Evolutionary conservation across 2,797 vertebrate species (phyloP).

Genomic region (Vireo griseus): DNA sequence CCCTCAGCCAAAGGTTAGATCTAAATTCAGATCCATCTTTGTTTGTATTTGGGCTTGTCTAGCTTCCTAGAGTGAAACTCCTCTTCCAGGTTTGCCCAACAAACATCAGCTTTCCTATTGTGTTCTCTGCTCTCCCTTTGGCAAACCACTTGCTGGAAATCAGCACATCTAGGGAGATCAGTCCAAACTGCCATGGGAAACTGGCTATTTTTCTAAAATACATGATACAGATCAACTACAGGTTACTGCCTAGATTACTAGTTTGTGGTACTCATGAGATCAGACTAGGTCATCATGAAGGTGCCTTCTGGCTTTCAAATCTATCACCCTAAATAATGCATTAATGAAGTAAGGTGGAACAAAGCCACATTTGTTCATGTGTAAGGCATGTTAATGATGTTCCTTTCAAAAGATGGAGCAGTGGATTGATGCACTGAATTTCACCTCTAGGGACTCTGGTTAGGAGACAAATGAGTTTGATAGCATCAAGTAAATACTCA

Average conservation of each 20-base stretch:
- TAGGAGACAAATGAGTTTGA: slow-evolving; percentile 55
- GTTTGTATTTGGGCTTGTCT: slow-evolving; percentile 60
- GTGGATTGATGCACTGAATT: slow-evolving; percentile 55
- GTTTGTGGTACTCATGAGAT: slow-evolving; percentile 51
- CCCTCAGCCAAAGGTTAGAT: slow-evolving; percentile 27
- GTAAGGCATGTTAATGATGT: slow-evolving; percentile 56
- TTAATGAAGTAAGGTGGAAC: slow-evolving; percentile 60
- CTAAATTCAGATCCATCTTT: slow-evolving; percentile 48
- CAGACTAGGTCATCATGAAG: slow-evolving; percentile 56
- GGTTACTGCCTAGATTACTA: slow-evolving; percentile 46
- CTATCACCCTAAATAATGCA: slow-evolving; percentile 38
- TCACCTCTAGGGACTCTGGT: slow-evolving; percentile 63
- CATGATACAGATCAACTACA: slow-evolving; percentile 46
- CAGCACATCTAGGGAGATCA: slow-evolving; percentile 30
- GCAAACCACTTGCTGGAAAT: slow-evolving; percentile 11
- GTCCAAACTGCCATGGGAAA: slow-evolving; percentile 63
- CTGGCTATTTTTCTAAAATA: slow-evolving; percentile 56
- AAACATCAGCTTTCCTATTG: slow-evolving; percentile 9
- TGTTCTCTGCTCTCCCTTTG: slow-evolving; percentile 33
- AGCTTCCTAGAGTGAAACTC: slow-evolving; percentile 49
- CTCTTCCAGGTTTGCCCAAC: slow-evolving; percentile 25
- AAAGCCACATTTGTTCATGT: slow-evolving; percentile 49
- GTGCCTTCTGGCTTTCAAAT: slow-evolving; percentile 59
- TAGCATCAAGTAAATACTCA: slow-evolving; percentile 60
- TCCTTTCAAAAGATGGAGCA: slow-evolving; percentile 30